Evolutionary conservation across 2,888 invertebrate genomes (phyloP), one percentile per base, ranked within the genome.

Genomic region (Ecdyonurus torrentis): DNA sequence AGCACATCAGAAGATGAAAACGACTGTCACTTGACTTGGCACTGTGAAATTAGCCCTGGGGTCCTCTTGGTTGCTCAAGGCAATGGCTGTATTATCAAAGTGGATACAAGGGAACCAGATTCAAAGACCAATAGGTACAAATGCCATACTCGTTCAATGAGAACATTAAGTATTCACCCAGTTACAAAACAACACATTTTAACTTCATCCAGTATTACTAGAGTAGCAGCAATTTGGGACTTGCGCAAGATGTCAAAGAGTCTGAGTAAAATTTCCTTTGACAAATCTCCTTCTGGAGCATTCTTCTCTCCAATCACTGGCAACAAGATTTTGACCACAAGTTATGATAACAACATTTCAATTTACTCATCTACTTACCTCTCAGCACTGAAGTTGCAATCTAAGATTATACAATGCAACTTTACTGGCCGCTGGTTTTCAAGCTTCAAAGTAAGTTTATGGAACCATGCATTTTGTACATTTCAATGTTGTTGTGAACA

Each of bases 351-450:
- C 64, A 68, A 66, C 37, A 63, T 77, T 18, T 69, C 72, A 70
- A 70, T 71, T 63, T 70, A 64, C 37, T 62, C 5, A 5, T 55
- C 7, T n/a, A 10, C 19, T 7, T 5, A 55, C 55, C 55, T 55
- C 19, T 5, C n/a, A 7, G n/a, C 5, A 7, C 55, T n/a, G 22
- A 55, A 7, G 5, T n/a, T 55, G 55, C 15, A 20, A 5, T 5
- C 60, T 1, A 61, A 61, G 22, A 68, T 70, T 63, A 68, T 69
- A 19, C 78, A 78, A 66, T 71, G 77, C 67, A 78, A 77, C 67
- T 71, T 72, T 50, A 74, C 74, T 23, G 77, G 77, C 0, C 68
- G 75, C 19, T 78, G 77, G 77, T 66, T 78, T 64, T 74, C 76
- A 1, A 70, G 71, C 19, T 77, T 78, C 66, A 71, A 74, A 64